Evolutionary conservation across 2,113 vertebrate genomes (phyloP), one percentile per base, ranked within the genome.

Genomic region (Spermophilus dauricus): DNA sequence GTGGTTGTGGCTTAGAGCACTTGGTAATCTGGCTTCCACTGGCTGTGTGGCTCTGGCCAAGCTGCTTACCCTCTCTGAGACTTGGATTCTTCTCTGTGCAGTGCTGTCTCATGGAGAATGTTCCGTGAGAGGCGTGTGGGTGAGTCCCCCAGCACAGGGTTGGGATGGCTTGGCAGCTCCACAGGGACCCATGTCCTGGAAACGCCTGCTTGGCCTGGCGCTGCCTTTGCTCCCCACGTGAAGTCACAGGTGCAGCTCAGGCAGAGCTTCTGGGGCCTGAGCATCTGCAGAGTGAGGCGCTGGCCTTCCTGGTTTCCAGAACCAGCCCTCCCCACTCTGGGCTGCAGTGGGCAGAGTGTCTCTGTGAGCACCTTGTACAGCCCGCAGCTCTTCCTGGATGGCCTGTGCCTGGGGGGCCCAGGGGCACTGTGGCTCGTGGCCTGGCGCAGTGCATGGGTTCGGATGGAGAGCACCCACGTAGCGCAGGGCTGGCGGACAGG

Each of bases 221-320:
- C 42, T 24, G 17, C 34, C 11, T 0, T 39, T 39, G 65, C 53
- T 20, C 13, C 2, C 13, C 4, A 26, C 4, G 6, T 0, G 76
- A 28, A 37, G 34, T 6, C 30, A 32, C 13, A 30, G 67, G 9
- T 13, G 24, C 28, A 37, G 16, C 67, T 32, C 16, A 6, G 26
- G n/a, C 1, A 5, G 63, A 61, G 18, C 51, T 18, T 0, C 0
- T 0, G 45, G 26, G 5, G 8, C 11, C 1, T 9, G 16, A 0
- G 8, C 11, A 9, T 8, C 39, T 17, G n/a, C 24, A 14, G 34
- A 32, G 24, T 3, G 37, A 22, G 1, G 20, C 26, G 20, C 12
- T n/a, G 37, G 78, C 12, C 3, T 11, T 42, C 37, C 30, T 9
- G 14, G 34, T 39, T 34, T 4, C 65, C 72, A 28, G 32, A 17